A percentile compares a stretch with the other conserved stretches of the same genome.
phyloP scores from a whole-genome alignment of 2,113 vertebrate genomes.

The Muntiacus reevesi region DNA sequence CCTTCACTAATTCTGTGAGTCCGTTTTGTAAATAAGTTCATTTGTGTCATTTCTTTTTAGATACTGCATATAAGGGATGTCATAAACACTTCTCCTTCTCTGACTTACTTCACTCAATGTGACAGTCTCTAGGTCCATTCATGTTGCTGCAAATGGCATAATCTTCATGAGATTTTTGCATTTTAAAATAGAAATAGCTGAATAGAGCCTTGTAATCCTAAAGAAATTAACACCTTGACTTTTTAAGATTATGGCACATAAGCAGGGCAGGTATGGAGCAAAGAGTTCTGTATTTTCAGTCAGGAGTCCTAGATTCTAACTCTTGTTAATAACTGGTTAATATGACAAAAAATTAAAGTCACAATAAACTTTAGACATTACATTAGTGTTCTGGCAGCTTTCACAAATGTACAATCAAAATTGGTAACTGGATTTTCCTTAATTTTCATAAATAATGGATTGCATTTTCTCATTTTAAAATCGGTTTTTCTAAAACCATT shows the following conservation, averaged over 20 bases:
- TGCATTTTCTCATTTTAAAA: conserved; percentile 10
- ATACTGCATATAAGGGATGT: background rate
- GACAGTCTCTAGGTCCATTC: background rate
- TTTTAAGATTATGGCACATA: background rate
- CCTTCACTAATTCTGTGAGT: background rate
- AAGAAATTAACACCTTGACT: background rate
- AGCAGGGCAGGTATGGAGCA: background rate
- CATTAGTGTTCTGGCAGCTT: background rate
- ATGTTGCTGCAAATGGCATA: background rate
- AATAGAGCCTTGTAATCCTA: background rate
- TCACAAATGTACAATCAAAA: background rate
- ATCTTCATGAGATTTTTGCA: background rate
- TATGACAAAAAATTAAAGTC: background rate
- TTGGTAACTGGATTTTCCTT: background rate
- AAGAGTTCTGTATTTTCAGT: background rate
- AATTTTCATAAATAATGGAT: background rate
- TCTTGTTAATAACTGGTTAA: background rate
- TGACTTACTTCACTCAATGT: background rate
- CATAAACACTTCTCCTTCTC: background rate
- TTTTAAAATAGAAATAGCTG: background rate
- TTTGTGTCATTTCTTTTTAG: background rate
- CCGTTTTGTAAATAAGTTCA: background rate
- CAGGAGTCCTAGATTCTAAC: background rate
- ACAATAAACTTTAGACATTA: background rate
- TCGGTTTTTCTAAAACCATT: background rate